Evolutionary conservation across 2,797 vertebrate species (phyloP).

Genomic region (Hyperoplus immaculatus): DNA sequence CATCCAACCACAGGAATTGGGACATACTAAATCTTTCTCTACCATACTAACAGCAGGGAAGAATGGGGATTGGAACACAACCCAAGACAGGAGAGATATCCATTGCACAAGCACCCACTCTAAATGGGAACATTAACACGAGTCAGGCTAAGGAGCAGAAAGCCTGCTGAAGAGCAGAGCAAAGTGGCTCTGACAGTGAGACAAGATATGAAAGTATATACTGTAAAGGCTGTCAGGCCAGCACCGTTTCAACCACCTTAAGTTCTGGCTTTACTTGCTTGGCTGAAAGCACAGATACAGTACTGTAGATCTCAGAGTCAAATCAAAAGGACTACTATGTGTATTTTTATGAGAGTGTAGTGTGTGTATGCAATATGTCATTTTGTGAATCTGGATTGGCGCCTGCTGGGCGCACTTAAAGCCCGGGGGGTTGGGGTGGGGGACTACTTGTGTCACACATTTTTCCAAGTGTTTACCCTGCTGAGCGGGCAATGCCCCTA

Average conservation of each 20-base stretch:
- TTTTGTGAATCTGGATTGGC: constrained; percentile 22
- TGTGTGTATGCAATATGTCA: constrained; percentile 1
- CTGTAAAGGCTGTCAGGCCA: constrained; percentile 19
- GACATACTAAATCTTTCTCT: no score
- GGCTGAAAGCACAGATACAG: constrained; percentile 22
- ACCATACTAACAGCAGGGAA: no score
- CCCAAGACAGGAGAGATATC: constrained; percentile 2
- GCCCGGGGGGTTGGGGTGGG: constrained; percentile 35
- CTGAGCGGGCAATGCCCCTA: constrained; percentile 52
- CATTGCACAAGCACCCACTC: constrained; percentile 1
- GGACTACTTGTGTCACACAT: constrained; percentile 49
- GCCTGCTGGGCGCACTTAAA: constrained; percentile 43
- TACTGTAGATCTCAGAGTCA: not conserved
- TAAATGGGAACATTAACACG: constrained; percentile 21
- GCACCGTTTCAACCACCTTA: not conserved
- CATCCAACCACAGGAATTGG: no score
- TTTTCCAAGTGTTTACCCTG: constrained; percentile 68
- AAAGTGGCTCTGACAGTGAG: constrained; percentile 51
- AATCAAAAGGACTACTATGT: constrained; percentile 8
- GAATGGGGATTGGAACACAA: not conserved
- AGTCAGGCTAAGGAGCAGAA: constrained; percentile 45
- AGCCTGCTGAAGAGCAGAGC: constrained; percentile 33
- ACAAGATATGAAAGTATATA: constrained; percentile 32
- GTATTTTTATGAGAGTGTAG: not conserved
- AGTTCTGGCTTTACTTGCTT: constrained; percentile 27